phyloP scores from a whole-genome alignment of 2,888 invertebrate genomes.

The Unio pictorum region DNA sequence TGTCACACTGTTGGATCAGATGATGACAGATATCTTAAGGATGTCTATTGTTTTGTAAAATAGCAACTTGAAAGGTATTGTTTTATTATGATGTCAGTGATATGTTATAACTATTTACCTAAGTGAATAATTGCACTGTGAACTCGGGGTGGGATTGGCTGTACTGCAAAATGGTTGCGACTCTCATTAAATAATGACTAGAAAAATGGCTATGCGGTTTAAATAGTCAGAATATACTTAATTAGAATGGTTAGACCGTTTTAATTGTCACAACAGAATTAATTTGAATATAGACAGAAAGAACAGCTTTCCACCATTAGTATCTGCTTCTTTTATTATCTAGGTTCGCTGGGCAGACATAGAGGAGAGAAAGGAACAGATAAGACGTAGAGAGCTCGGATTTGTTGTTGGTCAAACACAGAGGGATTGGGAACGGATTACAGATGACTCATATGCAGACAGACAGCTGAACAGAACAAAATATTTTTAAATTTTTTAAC shows the following conservation, averaged over 20 bases:
- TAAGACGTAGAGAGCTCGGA: slow-evolving; percentile 93
- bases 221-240: too few species aligned
- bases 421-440: slow-evolving; percentile 96
- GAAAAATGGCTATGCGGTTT: too few species aligned
- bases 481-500: slow-evolving; percentile 73
- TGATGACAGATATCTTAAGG: too few species aligned
- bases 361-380: slow-evolving; percentile 92
- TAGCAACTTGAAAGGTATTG: too few species aligned
- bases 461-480: slow-evolving; percentile 94
- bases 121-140: too few species aligned
- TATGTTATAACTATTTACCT: too few species aligned
- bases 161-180: too few species aligned
- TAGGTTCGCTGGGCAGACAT: slow-evolving; percentile 99
- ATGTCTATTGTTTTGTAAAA: too few species aligned
- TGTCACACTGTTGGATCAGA: too few species aligned
- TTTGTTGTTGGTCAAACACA: slow-evolving; percentile 98
- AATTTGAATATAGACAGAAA: background rate
- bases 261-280: background rate
- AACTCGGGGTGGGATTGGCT: too few species aligned
- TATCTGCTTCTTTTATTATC: slow-evolving; percentile 10
- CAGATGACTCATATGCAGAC: slow-evolving; percentile 88
- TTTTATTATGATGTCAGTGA: too few species aligned
- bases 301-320: background rate
- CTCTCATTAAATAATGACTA: too few species aligned
- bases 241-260: background rate